Percentiles rank a stretch among this genome's conserved stretches.
Conservation (phyloP, 2,888 invertebrate genomes). For the Alloplasta piceator region DNA sequence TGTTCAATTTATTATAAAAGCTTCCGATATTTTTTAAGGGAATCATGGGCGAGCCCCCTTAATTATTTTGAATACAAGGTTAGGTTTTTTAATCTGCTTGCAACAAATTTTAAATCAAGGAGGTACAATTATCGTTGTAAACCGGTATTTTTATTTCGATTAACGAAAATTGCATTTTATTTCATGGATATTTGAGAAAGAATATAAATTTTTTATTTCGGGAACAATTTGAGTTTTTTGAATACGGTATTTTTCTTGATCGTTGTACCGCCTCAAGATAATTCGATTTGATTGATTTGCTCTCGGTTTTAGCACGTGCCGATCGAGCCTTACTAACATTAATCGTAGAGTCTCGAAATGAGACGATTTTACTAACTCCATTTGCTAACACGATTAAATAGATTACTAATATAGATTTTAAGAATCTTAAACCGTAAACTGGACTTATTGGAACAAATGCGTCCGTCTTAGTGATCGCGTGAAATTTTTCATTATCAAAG, state of each 20-base stretch:
- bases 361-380: conserved; percentile 33
- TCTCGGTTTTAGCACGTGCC: conserved; percentile 52
- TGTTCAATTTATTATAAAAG: too few relatives aligned
- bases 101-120: neutral
- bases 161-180: too few relatives aligned
- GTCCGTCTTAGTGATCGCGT: too few relatives aligned
- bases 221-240: too few relatives aligned
- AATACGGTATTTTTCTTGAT: neutral
- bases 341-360: conserved; percentile 14
- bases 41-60: too few relatives aligned
- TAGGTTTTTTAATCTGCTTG: neutral
- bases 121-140: neutral
- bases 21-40: too few relatives aligned
- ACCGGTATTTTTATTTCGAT: too few relatives aligned
- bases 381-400: conserved; percentile 23
- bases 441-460: too few relatives aligned
- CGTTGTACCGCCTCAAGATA: neutral
- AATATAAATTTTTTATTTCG: neutral
- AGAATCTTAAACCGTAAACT: too few relatives aligned
- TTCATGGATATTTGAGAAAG: neutral
- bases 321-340: conserved; percentile 57
- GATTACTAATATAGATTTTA: neutral
- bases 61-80: neutral
- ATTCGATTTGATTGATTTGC: conserved; percentile 13
- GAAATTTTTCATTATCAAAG: too few relatives aligned